Percentiles rank a stretch among this genome's conserved stretches.
These are phyloP conservation scores for Cotesia chilonis DNA, from an alignment of 1,140 invertebrate genomes.

Conservation along the genomic window DNA sequence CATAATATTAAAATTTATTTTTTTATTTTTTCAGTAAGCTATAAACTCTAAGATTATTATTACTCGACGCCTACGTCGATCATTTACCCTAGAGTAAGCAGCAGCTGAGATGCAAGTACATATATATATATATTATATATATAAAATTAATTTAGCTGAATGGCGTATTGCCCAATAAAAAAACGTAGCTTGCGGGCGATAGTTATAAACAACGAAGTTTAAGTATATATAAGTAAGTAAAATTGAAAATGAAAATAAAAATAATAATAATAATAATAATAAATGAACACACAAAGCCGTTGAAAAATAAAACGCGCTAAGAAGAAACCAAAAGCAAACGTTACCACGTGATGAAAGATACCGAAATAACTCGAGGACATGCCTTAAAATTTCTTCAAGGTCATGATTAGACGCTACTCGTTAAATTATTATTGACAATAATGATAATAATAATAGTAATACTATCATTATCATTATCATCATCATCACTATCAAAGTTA, in stretches of 20 bases:
- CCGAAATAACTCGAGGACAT: conserved; percentile 48
- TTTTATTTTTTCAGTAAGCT: too few species aligned
- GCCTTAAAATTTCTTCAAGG: conserved; percentile 27
- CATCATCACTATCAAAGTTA: not conserved
- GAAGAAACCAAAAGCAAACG: not conserved
- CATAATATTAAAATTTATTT: too few species aligned
- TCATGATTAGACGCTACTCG: not conserved
- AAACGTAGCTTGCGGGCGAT: not conserved
- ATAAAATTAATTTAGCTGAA: conserved; percentile 25
- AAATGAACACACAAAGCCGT: conserved; percentile 4
- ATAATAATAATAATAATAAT: conserved; percentile 1
- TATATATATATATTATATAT: too few species aligned
- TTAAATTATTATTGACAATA: too few species aligned
- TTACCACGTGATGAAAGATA: conserved; percentile 43
- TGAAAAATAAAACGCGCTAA: not conserved
- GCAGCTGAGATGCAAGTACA: not conserved
- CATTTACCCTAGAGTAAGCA: not conserved
- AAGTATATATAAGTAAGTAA: too few species aligned
- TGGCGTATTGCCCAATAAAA: conserved; percentile 37
- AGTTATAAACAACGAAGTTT: too few species aligned
- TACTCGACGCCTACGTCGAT: too few species aligned
- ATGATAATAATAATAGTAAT: conserved; percentile 10
- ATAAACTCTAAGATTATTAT: too few species aligned
- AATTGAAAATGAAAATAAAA: conserved; percentile 11
- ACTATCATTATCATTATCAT: conserved; percentile 4